phyloP scores from a whole-genome alignment of 2,113 vertebrate species.

The Neolamprologus tretocephalus region DNA sequence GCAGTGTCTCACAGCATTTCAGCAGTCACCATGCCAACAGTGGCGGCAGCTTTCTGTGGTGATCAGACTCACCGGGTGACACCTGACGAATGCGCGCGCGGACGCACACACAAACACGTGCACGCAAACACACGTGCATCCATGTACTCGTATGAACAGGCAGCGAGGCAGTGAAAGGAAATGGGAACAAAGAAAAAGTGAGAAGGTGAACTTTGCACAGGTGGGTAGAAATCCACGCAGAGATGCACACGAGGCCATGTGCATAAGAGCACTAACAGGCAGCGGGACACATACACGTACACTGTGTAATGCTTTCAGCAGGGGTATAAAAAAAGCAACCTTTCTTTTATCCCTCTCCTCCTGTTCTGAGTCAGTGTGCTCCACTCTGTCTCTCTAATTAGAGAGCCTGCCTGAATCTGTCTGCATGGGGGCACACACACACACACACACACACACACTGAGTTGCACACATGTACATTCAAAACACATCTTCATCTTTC shows the following conservation, averaged over 20 bases:
- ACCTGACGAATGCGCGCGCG: slow-evolving; percentile 52
- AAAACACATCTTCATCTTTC: slow-evolving; percentile 14
- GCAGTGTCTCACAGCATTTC: slow-evolving; percentile 59
- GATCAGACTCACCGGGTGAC: slow-evolving; percentile 55
- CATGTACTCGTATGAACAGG: neutral
- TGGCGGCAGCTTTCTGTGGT: slow-evolving; percentile 52
- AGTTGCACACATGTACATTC: neutral
- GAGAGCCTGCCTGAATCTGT: slow-evolving; percentile 14
- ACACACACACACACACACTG: neutral
- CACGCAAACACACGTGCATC: neutral
- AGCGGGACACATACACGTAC: neutral
- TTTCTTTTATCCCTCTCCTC: slow-evolving; percentile 47
- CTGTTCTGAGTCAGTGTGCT: slow-evolving; percentile 27
- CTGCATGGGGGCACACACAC: slow-evolving; percentile 13
- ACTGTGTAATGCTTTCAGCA: slow-evolving; percentile 18
- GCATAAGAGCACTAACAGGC: neutral
- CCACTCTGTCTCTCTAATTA: slow-evolving; percentile 57
- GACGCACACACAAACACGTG: neutral
- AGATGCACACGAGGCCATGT: neutral
- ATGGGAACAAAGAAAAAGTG: slow-evolving; percentile 12
- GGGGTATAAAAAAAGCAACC: slow-evolving; percentile 29
- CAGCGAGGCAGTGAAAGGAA: neutral
- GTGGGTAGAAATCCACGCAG: slow-evolving; percentile 25
- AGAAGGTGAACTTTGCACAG: slow-evolving; percentile 19
- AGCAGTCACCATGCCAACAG: slow-evolving; percentile 73